Evolutionary conservation across 2,113 vertebrate genomes (phyloP).

Genomic region (Microtus richardsoni): DNA sequence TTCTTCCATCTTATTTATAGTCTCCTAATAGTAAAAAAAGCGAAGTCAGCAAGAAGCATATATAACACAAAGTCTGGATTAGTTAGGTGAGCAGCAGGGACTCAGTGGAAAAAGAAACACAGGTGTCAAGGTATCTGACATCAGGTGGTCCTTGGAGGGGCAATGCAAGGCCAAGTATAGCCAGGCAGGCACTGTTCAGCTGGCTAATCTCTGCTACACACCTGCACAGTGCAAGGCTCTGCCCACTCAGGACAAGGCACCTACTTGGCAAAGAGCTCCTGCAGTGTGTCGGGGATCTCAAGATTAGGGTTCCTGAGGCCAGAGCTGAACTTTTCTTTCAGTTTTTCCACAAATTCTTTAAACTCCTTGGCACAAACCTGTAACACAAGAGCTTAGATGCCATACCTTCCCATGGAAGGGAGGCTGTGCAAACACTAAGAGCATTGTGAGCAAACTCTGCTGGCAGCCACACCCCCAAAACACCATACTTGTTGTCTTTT

Average conservation of each 20-base stretch:
- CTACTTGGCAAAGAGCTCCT: slow-evolving; percentile 93
- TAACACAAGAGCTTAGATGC: not conserved
- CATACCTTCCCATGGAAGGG: not conserved
- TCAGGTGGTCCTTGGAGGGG: not conserved
- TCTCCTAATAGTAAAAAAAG: not conserved
- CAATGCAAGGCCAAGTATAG: not conserved
- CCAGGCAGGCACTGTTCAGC: not conserved
- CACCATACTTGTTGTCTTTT: accelerated
- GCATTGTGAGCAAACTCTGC: not conserved
- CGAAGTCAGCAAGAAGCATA: not conserved
- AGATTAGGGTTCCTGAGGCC: slow-evolving; percentile 83
- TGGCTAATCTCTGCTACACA: not conserved
- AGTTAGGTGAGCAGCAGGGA: not conserved
- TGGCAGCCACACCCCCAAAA: accelerated
- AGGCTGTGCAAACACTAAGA: not conserved
- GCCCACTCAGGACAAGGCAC: not conserved
- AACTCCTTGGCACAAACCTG: slow-evolving; percentile 94
- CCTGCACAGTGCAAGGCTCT: not conserved
- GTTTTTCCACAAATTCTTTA: slow-evolving; percentile 91
- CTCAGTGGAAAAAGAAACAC: not conserved
- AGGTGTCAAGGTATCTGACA: not conserved
- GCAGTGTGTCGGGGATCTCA: slow-evolving; percentile 91
- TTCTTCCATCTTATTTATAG: not conserved
- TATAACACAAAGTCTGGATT: too few species aligned
- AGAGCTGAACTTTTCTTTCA: slow-evolving; percentile 94